Evolutionary conservation across 2,113 vertebrate species (phyloP), one percentile per base, ranked within the genome.

Genomic region (Bubo bubo): DNA sequence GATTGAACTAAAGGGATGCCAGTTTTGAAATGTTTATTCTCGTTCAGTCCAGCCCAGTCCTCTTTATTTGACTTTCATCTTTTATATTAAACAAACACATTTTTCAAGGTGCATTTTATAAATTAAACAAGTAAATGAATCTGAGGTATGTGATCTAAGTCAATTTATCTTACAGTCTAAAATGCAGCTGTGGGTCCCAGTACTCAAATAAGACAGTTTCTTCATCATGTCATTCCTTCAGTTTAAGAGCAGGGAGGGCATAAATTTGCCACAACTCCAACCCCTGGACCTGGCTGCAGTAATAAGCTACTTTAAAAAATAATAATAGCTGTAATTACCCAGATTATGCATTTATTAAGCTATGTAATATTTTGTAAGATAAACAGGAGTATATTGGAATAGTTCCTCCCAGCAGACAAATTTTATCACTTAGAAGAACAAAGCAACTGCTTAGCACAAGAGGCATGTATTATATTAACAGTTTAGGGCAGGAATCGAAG

Each of bases 61-160:
- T 82, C 43, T 83, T 52, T 68, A 56, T 88, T 86, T 89, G 83
- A 86, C 82, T 88, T 93, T 62, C 53, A 77, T 45, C 19, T 80
- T 79, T 74, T 70, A 39, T 10, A 66, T 86, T 83, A 91, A 45
- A 20, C 45, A 86, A 83, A 86, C 26, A 30, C 12, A 30, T 71
- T 94, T 88, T 85, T 66, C 71, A 88, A 88, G 45, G 30, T 80
- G 41, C 55, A 59, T 91, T 93, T 95, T 81, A 74, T 63, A 95
- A 92, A 94, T 95, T 73, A 67, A 76, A 80, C 20, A 45, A 66
- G n/a, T 26, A 79, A 93, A 83, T 70, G 2, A 93, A 64, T 66
- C 45, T 62, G 41, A 90, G 11, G 37, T 49, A 23, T 35, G 21
- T n/a, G 53, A 62, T 62, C 17, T 53, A 94, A 95, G n/a, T 63